These are phyloP conservation scores for Loriculus beryllinus DNA, from an alignment of 2,797 vertebrate genomes.

Conservation along the genomic window DNA sequence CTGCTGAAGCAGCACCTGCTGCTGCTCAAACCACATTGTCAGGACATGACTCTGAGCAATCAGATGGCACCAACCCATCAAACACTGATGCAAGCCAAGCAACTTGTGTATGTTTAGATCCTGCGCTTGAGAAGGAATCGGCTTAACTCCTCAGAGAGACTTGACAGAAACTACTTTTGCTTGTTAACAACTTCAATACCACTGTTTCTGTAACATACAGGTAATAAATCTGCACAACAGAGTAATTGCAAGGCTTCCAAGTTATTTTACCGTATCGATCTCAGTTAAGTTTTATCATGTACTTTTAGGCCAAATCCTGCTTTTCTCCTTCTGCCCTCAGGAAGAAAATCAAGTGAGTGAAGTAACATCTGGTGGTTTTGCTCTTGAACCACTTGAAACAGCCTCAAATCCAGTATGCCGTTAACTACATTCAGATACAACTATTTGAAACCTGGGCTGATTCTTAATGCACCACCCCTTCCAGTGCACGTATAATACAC, in stretches of 20 bases:
- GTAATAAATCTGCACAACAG: slow-evolving; percentile 19
- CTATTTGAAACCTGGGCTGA: neutral
- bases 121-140: neutral
- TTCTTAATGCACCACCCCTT: neutral
- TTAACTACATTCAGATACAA: neutral
- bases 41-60: fast-evolving
- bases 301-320: neutral
- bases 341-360: neutral
- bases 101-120: fast-evolving
- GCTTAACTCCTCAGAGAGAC: neutral
- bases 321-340: neutral
- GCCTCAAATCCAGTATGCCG: neutral
- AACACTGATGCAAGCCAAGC: fast-evolving
- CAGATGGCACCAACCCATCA: neutral
- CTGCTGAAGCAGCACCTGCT: neutral
- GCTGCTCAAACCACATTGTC: neutral
- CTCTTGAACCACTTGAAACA: neutral
- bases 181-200: neutral
- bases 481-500: fast-evolving
- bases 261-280: neutral
- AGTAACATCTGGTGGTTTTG: neutral
- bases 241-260: neutral
- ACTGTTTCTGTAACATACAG: neutral
- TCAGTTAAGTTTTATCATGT: neutral
- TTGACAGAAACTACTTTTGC: neutral